Conservation (phyloP, 2,888 invertebrate species). For the Diogma glabrata region DNA sequence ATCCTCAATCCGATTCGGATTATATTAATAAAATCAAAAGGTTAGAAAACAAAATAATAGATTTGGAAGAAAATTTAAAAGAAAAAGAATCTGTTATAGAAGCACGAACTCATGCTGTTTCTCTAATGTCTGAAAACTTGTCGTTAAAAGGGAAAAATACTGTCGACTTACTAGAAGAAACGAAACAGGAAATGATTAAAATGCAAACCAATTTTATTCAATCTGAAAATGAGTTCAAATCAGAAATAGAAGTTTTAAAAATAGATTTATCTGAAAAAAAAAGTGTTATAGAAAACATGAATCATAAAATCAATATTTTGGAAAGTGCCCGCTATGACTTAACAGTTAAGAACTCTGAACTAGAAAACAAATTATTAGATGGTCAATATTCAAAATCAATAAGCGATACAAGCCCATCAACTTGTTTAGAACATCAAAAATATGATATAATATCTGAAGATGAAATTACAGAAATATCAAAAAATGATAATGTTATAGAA, state of each 20-base stretch:
- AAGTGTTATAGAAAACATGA: conserved; percentile 42
- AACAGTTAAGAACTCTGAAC: conserved; percentile 38
- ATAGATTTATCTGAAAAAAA: conserved; percentile 45
- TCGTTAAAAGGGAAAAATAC: conserved; percentile 49
- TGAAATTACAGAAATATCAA: conserved; percentile 16
- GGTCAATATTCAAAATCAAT: conserved; percentile 24
- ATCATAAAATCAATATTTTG: conserved; percentile 43
- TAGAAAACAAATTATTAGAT: conserved; percentile 36
- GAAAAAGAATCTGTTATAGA: conserved; percentile 77
- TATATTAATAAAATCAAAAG: conserved; percentile 18
- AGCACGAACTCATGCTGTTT: conserved; percentile 66
- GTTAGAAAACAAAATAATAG: conserved; percentile 44
- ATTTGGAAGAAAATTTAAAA: conserved; percentile 68
- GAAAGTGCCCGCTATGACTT: conserved; percentile 41
- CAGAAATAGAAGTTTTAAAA: conserved; percentile 47
- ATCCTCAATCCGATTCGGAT: conserved; percentile 5
- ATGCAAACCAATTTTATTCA: conserved; percentile 68
- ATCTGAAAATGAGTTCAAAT: conserved; percentile 58
- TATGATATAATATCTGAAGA: conserved; percentile 18
- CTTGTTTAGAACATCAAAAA: conserved; percentile 34
- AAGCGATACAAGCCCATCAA: conserved; percentile 24
- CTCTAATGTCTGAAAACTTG: conserved; percentile 61
- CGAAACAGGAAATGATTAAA: conserved; percentile 65
- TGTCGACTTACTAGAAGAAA: conserved; percentile 62
- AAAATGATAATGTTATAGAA: conserved; percentile 37